Conservation (phyloP, 2,888 invertebrate genomes). For the Acanthosepion esculentum region DNA sequence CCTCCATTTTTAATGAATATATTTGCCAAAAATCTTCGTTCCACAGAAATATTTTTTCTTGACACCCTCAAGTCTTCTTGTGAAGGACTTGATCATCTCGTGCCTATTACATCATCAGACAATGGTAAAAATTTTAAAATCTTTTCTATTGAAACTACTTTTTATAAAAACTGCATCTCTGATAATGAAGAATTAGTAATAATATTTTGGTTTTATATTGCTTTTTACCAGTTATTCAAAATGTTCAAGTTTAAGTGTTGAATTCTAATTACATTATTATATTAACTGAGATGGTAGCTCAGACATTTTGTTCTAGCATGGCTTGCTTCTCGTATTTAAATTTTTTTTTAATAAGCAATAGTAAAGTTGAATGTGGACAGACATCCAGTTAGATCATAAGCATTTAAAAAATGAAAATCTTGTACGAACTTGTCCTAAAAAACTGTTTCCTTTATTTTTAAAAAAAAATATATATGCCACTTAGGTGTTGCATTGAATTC, state of each 20-base stretch:
- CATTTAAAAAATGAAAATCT: background rate
- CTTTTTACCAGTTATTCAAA: too few relatives aligned
- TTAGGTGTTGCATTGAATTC: background rate
- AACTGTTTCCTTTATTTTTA: background rate
- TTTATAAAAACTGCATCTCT: too few relatives aligned
- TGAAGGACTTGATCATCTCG: background rate
- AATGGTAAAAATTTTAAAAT: background rate
- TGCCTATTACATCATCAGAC: conserved; percentile 9
- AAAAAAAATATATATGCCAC: background rate
- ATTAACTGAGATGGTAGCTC: too few relatives aligned
- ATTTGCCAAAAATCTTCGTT: background rate
- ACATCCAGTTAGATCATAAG: too few relatives aligned
- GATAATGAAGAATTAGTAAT: too few relatives aligned
- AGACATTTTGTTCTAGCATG: too few relatives aligned
- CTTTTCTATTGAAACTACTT: background rate
- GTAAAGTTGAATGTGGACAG: too few relatives aligned
- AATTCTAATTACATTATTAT: too few relatives aligned
- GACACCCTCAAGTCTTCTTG: background rate
- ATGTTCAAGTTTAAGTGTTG: too few relatives aligned
- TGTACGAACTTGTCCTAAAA: background rate
- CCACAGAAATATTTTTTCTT: background rate
- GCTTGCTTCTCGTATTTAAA: too few relatives aligned
- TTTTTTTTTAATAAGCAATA: too few relatives aligned
- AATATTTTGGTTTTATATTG: too few relatives aligned
- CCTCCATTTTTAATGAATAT: background rate